Evolutionary conservation across 2,113 vertebrate genomes (phyloP), one percentile per base, ranked within the genome.

Genomic region (Lates calcarifer): DNA sequence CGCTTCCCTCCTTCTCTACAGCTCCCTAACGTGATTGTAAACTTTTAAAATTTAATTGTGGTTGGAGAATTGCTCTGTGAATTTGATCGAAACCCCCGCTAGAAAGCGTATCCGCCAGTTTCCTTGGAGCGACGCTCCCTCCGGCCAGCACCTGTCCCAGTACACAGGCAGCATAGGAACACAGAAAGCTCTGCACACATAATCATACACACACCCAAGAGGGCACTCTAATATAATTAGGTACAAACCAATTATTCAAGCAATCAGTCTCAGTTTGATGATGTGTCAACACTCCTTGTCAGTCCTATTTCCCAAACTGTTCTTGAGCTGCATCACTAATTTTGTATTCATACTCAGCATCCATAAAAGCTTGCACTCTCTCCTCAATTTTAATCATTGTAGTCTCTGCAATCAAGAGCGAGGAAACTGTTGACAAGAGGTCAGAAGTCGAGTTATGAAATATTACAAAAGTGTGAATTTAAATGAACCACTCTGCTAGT

Each of bases 221-320:
- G 83, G 80, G 65, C 86, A 84, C 78, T 90, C 66, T 91, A 91
- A 94, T 90, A 91, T 88, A 93, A 92, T 93, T 92, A 92, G 90
- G 83, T 83, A 89, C 90, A 92, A 91, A 93, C 75, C 91, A 93
- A 94, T 93, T 94, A 91, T 94, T 93, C 92, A 89, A 93, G 87
- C 83, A 92, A 90, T 93, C 88, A 91, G 91, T 93, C 85, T 90
- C 87, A 90, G 89, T 94, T 90, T 92, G 93, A 94, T 88, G 88
- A 90, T 92, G 86, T 93, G 91, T 93, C 92, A 92, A 92, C 92
- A 92, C 70, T 90, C 77, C 80, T 88, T 85, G 88, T 92, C 90
- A 87, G 81, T 87, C 65, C 79, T 87, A 85, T 90, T 91, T 91
- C 78, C 86, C 79, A 87, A 91, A 91, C 81, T 89, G 81, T 88